Conservation (phyloP, 2,113 vertebrate species). For the Tetraodon nigroviridis region DNA sequence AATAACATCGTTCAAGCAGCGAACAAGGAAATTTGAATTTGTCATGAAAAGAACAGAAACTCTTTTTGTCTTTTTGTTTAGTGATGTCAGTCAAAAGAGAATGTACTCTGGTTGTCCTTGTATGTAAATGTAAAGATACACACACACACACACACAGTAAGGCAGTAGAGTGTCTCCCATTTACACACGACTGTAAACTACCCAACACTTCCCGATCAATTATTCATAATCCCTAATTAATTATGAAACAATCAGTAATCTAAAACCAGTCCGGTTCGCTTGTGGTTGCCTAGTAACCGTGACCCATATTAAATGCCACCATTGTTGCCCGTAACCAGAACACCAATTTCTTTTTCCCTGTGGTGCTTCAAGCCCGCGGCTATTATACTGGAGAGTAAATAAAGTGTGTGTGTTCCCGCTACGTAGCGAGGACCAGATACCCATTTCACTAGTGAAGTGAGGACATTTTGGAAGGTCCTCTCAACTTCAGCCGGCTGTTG, state of each 20-base stretch:
- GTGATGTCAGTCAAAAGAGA: too few species aligned
- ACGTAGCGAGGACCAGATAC: too few species aligned
- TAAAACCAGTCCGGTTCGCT: slow-evolving; percentile 68
- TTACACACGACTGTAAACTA: slow-evolving; percentile 75
- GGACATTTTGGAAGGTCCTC: too few species aligned
- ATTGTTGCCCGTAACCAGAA: slow-evolving; percentile 68
- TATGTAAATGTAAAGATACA: neutral
- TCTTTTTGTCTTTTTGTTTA: neutral
- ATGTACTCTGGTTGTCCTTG: too few species aligned
- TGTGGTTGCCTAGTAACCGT: slow-evolving; percentile 73
- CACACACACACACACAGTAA: slow-evolving; percentile 19
- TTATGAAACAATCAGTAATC: slow-evolving; percentile 77
- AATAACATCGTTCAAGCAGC: too few species aligned
- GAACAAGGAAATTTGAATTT: neutral
- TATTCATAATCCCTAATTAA: slow-evolving; percentile 75
- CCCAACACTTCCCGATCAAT: slow-evolving; percentile 70
- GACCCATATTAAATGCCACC: slow-evolving; percentile 73
- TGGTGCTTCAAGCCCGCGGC: slow-evolving; percentile 30
- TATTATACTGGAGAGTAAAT: slow-evolving; percentile 64
- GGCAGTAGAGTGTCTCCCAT: slow-evolving; percentile 54
- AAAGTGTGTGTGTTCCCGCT: slow-evolving; percentile 18
- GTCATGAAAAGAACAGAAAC: neutral
- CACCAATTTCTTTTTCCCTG: slow-evolving; percentile 50
- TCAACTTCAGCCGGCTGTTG: too few species aligned
- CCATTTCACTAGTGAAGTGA: too few species aligned